Conservation (phyloP, 1,140 invertebrate genomes). For the Lordiphosa mommai region DNA sequence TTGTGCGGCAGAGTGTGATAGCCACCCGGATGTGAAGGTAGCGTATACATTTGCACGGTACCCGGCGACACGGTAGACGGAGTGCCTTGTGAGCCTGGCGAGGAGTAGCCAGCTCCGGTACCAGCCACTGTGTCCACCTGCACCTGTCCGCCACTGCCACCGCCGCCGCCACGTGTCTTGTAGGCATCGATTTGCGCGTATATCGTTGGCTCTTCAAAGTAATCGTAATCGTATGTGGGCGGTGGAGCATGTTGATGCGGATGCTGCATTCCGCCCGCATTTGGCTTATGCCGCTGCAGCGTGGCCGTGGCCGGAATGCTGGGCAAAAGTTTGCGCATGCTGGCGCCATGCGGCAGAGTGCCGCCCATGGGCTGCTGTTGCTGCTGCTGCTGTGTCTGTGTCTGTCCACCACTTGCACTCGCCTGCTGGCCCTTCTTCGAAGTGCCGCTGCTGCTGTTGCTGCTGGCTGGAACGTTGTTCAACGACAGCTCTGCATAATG, state of each 20-base stretch:
- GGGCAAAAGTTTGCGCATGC: conserved; percentile 70
- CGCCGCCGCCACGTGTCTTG: conserved; percentile 55
- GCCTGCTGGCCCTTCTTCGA: conserved; percentile 44
- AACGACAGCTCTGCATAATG: conserved; percentile 87
- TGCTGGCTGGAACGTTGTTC: conserved; percentile 67
- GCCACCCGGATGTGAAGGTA: conserved; percentile 71
- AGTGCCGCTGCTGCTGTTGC: conserved; percentile 31
- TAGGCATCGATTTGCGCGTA: conserved; percentile 87
- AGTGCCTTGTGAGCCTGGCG: conserved; percentile 68
- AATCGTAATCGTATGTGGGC: conserved; percentile 79
- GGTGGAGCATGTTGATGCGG: conserved; percentile 65
- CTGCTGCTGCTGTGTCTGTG: conserved; percentile 49
- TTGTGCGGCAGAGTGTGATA: conserved; percentile 77
- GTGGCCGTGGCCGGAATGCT: conserved; percentile 69
- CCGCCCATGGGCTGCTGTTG: conserved; percentile 46
- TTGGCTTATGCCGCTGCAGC: conserved; percentile 69
- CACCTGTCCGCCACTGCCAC: conserved; percentile 49
- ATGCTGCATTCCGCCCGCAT: conserved; percentile 72
- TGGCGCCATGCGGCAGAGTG: conserved; percentile 70
- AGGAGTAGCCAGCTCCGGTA: conserved; percentile 59
- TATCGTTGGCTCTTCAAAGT: conserved; percentile 83
- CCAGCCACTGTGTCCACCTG: conserved; percentile 60
- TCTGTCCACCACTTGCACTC: conserved; percentile 15
- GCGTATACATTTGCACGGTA: conserved; percentile 75
- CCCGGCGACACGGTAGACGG: conserved; percentile 73